Conservation (phyloP, 2,797 vertebrate genomes). For the Poeciliopsis infans region DNA sequence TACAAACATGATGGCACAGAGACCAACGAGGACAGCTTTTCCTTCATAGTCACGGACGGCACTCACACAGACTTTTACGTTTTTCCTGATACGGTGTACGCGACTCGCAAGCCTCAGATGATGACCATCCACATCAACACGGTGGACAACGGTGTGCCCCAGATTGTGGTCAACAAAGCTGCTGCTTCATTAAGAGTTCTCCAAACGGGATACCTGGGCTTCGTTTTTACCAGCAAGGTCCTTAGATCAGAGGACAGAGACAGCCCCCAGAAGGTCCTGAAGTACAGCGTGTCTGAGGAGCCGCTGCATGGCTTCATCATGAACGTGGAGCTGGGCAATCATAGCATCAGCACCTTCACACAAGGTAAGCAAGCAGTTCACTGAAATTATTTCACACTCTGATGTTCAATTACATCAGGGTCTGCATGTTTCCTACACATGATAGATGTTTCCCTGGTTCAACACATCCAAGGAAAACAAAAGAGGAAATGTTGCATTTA, state of each 20-base stretch:
- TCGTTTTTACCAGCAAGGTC: conserved; percentile 85
- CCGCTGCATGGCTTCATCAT: conserved; percentile 86
- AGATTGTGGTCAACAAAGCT: conserved; percentile 86
- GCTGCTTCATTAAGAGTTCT: conserved; percentile 82
- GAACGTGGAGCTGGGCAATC: conserved; percentile 82
- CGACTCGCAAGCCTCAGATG: conserved; percentile 85
- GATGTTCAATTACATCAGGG: background rate
- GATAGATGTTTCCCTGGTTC: background rate
- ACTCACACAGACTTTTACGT: conserved; percentile 86
- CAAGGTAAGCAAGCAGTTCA: conserved; percentile 81
- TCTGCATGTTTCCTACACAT: background rate
- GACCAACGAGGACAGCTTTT: conserved; percentile 86
- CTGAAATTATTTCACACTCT: background rate
- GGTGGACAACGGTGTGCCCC: conserved; percentile 84
- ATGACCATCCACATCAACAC: conserved; percentile 86
- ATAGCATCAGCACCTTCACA: conserved; percentile 83
- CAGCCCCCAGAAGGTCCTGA: conserved; percentile 82
- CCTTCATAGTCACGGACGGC: conserved; percentile 88
- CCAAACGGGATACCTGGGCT: conserved; percentile 83
- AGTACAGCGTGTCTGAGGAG: conserved; percentile 80
- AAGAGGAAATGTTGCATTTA: background rate
- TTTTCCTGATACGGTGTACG: conserved; percentile 85
- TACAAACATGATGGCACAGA: conserved; percentile 87
- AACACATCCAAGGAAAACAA: background rate
- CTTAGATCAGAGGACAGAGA: conserved; percentile 86